These are phyloP conservation scores for Mormoops blainvillei DNA, from an alignment of 2,113 vertebrate genomes.

Conservation along the genomic window DNA sequence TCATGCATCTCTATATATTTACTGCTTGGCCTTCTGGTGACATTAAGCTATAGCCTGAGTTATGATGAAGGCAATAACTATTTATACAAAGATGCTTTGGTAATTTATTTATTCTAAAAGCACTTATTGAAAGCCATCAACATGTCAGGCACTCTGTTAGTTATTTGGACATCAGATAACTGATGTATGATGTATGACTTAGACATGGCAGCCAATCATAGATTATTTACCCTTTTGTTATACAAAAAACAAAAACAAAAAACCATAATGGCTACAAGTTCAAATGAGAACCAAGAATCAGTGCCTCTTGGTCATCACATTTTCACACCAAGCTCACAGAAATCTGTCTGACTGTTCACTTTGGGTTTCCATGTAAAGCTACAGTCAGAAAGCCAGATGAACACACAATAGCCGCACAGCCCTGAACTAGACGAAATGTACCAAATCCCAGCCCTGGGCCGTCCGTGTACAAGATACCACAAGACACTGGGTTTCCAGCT, in stretches of 20 bases:
- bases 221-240: neutral
- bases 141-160: neutral
- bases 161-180: neutral
- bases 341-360: neutral
- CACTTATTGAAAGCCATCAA: constrained; percentile 12
- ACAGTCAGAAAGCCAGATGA: neutral
- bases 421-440: neutral
- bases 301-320: neutral
- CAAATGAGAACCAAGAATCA: neutral
- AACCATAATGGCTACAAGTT: neutral
- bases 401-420: neutral
- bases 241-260: neutral
- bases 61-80: constrained; percentile 32
- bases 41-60: constrained; percentile 15
- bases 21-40: constrained; percentile 10
- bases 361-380: neutral
- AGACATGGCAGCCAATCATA: neutral
- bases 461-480: neutral
- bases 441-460: neutral
- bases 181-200: neutral
- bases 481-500: neutral
- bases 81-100: neutral
- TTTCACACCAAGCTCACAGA: neutral
- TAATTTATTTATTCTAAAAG: constrained; percentile 44
- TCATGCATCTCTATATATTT: neutral